A percentile compares a stretch with the other conserved stretches of the same genome.
Conservation (phyloP, 1,140 invertebrate species). For the Tetragonula clypearis region DNA sequence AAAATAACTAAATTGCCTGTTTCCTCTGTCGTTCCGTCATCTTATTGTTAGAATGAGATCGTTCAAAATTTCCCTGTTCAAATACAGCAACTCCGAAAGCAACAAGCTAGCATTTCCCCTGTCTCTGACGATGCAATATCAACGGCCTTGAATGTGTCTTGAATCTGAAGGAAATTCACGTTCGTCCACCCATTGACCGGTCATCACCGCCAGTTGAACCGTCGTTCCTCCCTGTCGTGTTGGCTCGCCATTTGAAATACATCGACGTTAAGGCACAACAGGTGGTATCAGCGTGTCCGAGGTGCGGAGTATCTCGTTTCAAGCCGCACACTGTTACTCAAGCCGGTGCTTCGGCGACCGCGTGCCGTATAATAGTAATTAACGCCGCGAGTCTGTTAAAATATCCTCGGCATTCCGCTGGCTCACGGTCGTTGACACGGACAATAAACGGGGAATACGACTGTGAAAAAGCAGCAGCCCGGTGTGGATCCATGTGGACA, state of each 20-base stretch:
- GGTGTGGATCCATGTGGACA: conserved; percentile 3
- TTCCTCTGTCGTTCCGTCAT: too few species aligned
- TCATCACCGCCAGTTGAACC: neutral
- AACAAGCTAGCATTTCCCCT: neutral
- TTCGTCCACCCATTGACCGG: neutral
- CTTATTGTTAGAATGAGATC: too few species aligned
- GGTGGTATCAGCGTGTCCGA: conserved; percentile 63
- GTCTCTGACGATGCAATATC: neutral
- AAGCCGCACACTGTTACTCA: conserved; percentile 67
- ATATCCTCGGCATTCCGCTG: conserved; percentile 57
- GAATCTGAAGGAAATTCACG: conserved; percentile 3
- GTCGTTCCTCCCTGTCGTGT: conserved; percentile 12
- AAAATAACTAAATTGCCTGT: too few species aligned
- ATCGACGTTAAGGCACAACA: conserved; percentile 62
- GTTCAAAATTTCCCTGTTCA: neutral
- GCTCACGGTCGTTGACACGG: conserved; percentile 52
- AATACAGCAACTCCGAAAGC: neutral
- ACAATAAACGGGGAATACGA: conserved; percentile 54
- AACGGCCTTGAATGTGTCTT: neutral
- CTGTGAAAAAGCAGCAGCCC: conserved; percentile 19
- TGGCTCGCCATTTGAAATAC: conserved; percentile 52
- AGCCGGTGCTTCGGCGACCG: conserved; percentile 55
- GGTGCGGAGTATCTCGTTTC: conserved; percentile 69
- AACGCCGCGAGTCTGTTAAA: conserved; percentile 62
- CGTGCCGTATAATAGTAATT: conserved; percentile 67